Evolutionary conservation across 2,888 invertebrate genomes (phyloP), one percentile per base, ranked within the genome.

Genomic region (Hydroisotoma schaefferi): DNA sequence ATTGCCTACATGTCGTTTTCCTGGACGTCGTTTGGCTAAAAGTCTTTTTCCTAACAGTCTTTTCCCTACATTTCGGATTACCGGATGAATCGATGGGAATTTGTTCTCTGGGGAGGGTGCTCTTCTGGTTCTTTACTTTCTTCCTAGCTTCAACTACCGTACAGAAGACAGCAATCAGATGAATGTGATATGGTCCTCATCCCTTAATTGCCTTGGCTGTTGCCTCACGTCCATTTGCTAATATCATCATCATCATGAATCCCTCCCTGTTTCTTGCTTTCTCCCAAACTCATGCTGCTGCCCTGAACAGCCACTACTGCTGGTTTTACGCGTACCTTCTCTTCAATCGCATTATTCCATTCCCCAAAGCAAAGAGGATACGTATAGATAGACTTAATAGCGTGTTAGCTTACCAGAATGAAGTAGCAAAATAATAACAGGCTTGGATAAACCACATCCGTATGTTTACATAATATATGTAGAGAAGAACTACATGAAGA

Each of bases 151-250:
- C 26, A 25, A 25, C 18, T 27, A n/a, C 55, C 44, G 47, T 33
- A 43, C 25, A 20, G 38, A 52, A 60, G 64, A 54, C 66, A 66
- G 55, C 66, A 70, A 68, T 72, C 72, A 25, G 71, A 70, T 63
- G 69, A 66, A 44, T 72, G 72, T n/a, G n/a, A n/a, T n/a, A n/a
- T 60, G 72, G 72, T 53, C 64, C 69, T 28, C 70, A 72, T 65
- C 72, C 72, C 27, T 57, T 72, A 65, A 70, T 72, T 71, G 69
- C 71, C 40, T 63, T 72, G 52, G 70, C 70, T 56, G 68, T 68
- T 56, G 70, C 69, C 44, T 68, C 68, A 61, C 68, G 70, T 57
- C 61, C 64, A 56, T 63, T 63, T 47, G 69, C 67, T 69, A 65
- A 67, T 57, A 44, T 53, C 56, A 55, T 55, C 57, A 53, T 55